Conservation (phyloP, 2,113 vertebrate species). For the Poecilia latipinna region DNA sequence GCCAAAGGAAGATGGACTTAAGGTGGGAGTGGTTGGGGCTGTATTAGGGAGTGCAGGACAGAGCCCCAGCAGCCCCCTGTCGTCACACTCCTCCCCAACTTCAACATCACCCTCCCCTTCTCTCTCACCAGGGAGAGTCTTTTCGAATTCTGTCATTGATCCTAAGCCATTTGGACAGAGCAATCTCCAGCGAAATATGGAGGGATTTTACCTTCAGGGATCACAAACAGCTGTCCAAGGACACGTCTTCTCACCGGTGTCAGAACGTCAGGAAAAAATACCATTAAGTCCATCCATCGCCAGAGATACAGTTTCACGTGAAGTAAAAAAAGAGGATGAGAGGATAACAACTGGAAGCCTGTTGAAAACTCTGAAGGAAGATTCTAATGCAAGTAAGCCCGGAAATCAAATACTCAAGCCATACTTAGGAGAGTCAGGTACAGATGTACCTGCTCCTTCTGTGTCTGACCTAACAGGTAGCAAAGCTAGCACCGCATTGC, state of each 20-base stretch:
- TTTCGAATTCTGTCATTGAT: conserved; percentile 51
- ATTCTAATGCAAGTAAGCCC: conserved; percentile 14
- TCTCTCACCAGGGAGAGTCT: conserved; percentile 59
- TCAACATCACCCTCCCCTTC: conserved; percentile 60
- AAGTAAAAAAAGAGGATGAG: conserved; percentile 25
- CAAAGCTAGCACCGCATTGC: conserved; percentile 1
- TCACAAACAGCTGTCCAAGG: conserved; percentile 23
- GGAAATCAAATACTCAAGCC: conserved; percentile 40
- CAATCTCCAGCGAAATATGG: conserved; percentile 37
- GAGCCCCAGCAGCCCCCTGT: conserved; percentile 72
- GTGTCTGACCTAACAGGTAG: conserved; percentile 16
- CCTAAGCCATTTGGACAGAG: conserved; percentile 49
- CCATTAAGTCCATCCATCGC: conserved; percentile 74
- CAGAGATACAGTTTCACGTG: conserved; percentile 12
- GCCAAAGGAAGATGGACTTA: conserved; percentile 21
- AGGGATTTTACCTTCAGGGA: conserved; percentile 33
- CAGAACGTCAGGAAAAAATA: conserved; percentile 36
- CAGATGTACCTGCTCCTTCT: conserved; percentile 9
- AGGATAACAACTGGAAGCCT: conserved; percentile 20
- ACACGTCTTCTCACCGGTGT: background rate
- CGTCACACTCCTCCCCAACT: conserved; percentile 59
- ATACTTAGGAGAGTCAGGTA: conserved; percentile 36
- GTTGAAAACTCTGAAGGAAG: conserved; percentile 15
- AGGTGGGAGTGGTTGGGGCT: conserved; percentile 4
- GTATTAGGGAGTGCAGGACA: conserved; percentile 74